These are phyloP conservation scores for Genyomyrus donnyi DNA, from an alignment of 2,113 vertebrate genomes.

Conservation along the genomic window DNA sequence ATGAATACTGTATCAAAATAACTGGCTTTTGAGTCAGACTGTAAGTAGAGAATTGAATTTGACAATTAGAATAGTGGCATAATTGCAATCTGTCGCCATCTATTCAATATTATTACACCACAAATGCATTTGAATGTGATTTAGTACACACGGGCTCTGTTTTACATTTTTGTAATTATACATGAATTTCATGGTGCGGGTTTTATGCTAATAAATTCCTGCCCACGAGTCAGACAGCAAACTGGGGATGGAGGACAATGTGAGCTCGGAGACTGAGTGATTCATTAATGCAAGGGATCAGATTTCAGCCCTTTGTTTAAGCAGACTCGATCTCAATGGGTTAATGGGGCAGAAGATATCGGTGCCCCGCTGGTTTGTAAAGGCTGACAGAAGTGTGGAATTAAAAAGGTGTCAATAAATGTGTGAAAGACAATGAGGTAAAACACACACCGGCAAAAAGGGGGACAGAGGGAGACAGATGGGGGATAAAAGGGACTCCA, in stretches of 20 bases:
- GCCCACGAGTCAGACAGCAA: slow-evolving; percentile 20
- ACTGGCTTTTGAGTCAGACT: slow-evolving; percentile 20
- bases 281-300: slow-evolving; percentile 49
- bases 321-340: slow-evolving; percentile 62
- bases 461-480: slow-evolving; percentile 57
- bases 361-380: slow-evolving; percentile 30
- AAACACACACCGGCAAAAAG: slow-evolving; percentile 53
- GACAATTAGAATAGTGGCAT: slow-evolving; percentile 24
- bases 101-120: slow-evolving; percentile 23
- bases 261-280: slow-evolving; percentile 44
- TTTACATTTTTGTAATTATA: slow-evolving; percentile 34
- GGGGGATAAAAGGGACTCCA: slow-evolving; percentile 39
- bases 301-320: slow-evolving; percentile 60
- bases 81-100: slow-evolving; percentile 27
- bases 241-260: slow-evolving; percentile 33
- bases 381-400: slow-evolving; percentile 54
- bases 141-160: slow-evolving; percentile 29
- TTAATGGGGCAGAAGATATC: slow-evolving; percentile 77
- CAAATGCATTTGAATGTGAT: slow-evolving; percentile 28
- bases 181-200: slow-evolving; percentile 31
- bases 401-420: slow-evolving; percentile 54
- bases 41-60: slow-evolving; percentile 22
- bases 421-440: slow-evolving; percentile 61
- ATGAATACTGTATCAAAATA: slow-evolving; percentile 10
- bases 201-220: slow-evolving; percentile 33